phyloP scores from a whole-genome alignment of 2,888 invertebrate genomes.

The Macrostomum cliftonense region DNA sequence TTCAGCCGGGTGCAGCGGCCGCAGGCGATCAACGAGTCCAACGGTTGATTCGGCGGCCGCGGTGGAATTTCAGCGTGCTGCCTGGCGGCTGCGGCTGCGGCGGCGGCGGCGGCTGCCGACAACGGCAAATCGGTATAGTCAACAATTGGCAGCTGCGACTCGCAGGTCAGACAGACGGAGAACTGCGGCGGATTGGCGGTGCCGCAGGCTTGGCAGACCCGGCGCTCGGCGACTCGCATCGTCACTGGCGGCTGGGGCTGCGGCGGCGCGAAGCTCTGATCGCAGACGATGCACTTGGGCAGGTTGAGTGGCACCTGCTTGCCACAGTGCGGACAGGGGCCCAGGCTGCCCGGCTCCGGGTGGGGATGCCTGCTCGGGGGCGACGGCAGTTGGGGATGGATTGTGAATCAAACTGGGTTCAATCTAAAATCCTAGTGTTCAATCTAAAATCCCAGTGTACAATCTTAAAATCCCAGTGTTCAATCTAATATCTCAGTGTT shows the following conservation, averaged over 20 bases:
- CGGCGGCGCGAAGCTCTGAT: conserved; percentile 21
- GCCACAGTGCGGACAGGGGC: conserved; percentile 31
- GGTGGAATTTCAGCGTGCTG: conserved; percentile 16
- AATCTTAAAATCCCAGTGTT: too few species aligned
- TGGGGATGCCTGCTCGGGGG: conserved; percentile 16
- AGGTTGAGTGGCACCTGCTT: conserved; percentile 33
- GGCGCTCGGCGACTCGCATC: conserved; percentile 16
- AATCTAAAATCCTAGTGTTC: too few species aligned
- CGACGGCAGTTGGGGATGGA: too few species aligned
- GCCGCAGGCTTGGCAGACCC: conserved; percentile 22
- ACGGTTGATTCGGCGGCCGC: not conserved
- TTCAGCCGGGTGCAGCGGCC: conserved; percentile 28
- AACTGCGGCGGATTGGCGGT: conserved; percentile 23
- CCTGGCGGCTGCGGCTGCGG: conserved; percentile 15
- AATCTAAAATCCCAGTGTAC: too few species aligned
- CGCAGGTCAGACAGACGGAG: conserved; percentile 21
- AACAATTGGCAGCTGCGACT: conserved; percentile 15
- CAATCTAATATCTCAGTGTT: too few species aligned
- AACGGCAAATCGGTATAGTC: not conserved
- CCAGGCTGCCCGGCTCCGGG: conserved; percentile 32
- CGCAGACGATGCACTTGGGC: conserved; percentile 30
- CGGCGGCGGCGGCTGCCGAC: conserved; percentile 1
- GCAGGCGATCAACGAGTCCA: conserved; percentile 18
- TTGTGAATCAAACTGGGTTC: too few species aligned
- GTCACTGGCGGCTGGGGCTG: conserved; percentile 21